Evolutionary conservation across 2,113 vertebrate genomes (phyloP).

Genomic region (Grallaria varia): DNA sequence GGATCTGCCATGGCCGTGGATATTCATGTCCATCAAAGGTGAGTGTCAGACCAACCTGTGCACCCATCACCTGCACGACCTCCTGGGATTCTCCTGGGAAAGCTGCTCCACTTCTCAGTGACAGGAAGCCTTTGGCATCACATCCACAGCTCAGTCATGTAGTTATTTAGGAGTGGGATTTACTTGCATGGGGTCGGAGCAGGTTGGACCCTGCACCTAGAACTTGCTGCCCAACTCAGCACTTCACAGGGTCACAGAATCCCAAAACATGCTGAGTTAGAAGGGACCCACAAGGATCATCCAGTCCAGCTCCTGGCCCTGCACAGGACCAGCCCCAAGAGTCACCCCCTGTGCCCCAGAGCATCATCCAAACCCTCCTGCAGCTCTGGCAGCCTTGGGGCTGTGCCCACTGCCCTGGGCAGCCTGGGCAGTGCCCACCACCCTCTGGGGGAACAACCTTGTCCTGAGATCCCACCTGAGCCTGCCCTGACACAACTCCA

Average conservation of each 20-base stretch:
- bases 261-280: not conserved
- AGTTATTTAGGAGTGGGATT: not conserved
- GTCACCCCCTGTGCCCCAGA: not conserved
- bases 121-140: not conserved
- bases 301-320: not conserved
- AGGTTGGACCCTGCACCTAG: no score
- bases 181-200: not conserved
- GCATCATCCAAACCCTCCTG: not conserved
- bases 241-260: not conserved
- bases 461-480: not conserved
- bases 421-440: not conserved
- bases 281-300: not conserved
- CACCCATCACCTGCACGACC: not conserved
- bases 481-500: not conserved
- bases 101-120: not conserved
- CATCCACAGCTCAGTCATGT: not conserved
- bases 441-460: not conserved
- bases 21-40: rapidly evolving
- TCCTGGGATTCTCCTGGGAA: not conserved
- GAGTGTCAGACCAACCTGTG: rapidly evolving
- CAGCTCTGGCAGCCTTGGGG: not conserved
- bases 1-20: not conserved
- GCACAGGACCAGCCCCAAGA: not conserved
- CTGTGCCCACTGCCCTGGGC: not conserved
- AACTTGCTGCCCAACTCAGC: not conserved